Conservation (phyloP, 2,888 invertebrate genomes). For the Cheiracanthium punctorium region DNA sequence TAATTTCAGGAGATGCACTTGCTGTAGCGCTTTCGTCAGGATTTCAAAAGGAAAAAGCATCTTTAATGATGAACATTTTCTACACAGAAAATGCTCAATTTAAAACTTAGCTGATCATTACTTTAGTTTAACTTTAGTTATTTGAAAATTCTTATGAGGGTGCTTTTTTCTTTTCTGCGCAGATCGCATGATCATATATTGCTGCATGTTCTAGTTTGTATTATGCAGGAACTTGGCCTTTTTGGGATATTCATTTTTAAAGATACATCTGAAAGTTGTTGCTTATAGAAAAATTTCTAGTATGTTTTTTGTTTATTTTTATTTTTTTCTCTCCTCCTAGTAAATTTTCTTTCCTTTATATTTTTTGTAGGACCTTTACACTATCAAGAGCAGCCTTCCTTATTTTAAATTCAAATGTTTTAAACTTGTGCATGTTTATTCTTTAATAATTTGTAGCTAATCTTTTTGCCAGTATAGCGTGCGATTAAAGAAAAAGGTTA, state of each 20-base stretch:
- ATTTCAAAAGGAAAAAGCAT: constrained; percentile 37
- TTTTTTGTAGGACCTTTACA: constrained; percentile 35
- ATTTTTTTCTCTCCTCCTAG: constrained; percentile 12
- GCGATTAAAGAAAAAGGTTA: no score
- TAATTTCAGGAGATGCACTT: constrained; percentile 64
- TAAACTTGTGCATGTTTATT: background rate
- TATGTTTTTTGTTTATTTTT: background rate
- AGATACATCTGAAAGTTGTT: constrained; percentile 12
- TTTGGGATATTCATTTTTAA: constrained; percentile 17
- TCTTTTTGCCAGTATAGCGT: no score
- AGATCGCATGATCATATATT: constrained; percentile 46
- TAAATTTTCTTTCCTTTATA: constrained; percentile 21
- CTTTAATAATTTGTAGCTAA: no score
- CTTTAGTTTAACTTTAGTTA: no score
- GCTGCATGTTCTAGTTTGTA: constrained; percentile 58
- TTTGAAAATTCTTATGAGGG: no score
- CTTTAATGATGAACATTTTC: constrained; percentile 1
- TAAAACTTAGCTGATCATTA: no score
- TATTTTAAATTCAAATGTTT: constrained; percentile 23
- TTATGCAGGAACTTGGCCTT: constrained; percentile 56
- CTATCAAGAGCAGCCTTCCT: constrained; percentile 63
- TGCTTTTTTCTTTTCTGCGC: constrained; percentile 62
- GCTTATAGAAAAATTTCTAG: constrained; percentile 33
- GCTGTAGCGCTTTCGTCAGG: constrained; percentile 49
- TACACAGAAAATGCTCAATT: background rate